These are phyloP conservation scores for Melieria crassipennis DNA, from an alignment of 2,888 invertebrate species.

Conservation along the genomic window DNA sequence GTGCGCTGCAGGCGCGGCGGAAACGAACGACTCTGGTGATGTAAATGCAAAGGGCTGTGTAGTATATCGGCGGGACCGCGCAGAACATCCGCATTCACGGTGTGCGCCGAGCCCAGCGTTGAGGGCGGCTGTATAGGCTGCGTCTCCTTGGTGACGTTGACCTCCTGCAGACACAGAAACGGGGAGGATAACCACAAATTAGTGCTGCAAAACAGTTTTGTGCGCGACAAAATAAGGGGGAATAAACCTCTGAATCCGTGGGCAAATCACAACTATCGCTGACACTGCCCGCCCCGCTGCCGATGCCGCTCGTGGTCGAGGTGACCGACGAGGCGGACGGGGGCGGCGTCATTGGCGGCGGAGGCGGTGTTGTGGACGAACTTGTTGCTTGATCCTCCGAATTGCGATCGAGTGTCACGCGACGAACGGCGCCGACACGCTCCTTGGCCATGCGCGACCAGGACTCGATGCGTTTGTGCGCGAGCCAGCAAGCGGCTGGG, in stretches of 20 bases:
- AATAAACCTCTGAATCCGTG: constrained; percentile 63
- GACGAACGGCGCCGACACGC: constrained; percentile 67
- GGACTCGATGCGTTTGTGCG: constrained; percentile 79
- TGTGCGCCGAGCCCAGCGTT: constrained; percentile 62
- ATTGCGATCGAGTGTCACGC: constrained; percentile 62
- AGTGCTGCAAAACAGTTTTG: not conserved
- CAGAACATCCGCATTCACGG: constrained; percentile 61
- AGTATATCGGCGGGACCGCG: constrained; percentile 68
- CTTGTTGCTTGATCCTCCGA: constrained; percentile 58
- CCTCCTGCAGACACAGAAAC: constrained; percentile 67
- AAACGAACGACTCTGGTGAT: constrained; percentile 77
- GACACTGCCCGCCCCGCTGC: constrained; percentile 61
- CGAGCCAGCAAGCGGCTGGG: constrained; percentile 80
- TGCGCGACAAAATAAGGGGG: not conserved
- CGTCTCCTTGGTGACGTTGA: constrained; percentile 73
- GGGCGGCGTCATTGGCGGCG: constrained; percentile 61
- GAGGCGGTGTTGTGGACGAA: constrained; percentile 42
- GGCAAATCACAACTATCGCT: constrained; percentile 64
- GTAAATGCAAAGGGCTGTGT: constrained; percentile 70
- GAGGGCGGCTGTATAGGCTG: constrained; percentile 72
- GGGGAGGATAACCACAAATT: constrained; percentile 9
- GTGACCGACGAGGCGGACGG: constrained; percentile 64
- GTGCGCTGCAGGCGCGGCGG: constrained; percentile 78
- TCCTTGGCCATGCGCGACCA: constrained; percentile 82
- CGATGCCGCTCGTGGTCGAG: constrained; percentile 63